These are phyloP conservation scores for Arrhamphus sclerolepis DNA, from an alignment of 2,797 vertebrate species.

Conservation along the genomic window DNA sequence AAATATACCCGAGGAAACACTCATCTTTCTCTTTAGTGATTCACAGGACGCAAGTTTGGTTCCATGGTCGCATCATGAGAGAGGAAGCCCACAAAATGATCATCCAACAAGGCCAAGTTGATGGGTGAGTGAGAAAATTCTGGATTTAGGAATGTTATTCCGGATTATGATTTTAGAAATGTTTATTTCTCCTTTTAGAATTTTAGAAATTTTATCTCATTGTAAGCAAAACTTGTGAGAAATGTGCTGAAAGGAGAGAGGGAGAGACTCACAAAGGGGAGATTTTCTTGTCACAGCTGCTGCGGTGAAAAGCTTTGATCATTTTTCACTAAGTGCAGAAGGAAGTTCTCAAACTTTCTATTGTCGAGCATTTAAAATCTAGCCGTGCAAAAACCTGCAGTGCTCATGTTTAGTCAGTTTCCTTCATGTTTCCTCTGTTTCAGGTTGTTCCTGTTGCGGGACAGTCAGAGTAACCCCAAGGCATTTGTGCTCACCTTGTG, in stretches of 20 bases:
- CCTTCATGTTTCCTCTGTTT: not conserved
- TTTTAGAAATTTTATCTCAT: too few relatives aligned
- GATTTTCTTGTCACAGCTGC: too few relatives aligned
- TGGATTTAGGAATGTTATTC: too few relatives aligned
- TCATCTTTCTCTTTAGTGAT: conserved; percentile 82
- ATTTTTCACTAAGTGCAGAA: too few relatives aligned
- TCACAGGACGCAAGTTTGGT: conserved; percentile 97
- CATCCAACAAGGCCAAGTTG: conserved; percentile 96
- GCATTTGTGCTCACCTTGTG: conserved; percentile 97
- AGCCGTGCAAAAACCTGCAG: not conserved
- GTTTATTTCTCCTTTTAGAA: too few relatives aligned
- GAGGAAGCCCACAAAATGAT: conserved; percentile 97
- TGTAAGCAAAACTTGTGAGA: not conserved
- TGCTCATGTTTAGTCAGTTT: not conserved
- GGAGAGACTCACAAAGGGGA: too few relatives aligned
- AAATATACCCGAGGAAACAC: not conserved
- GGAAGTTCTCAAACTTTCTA: too few relatives aligned
- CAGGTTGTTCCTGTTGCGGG: conserved; percentile 96
- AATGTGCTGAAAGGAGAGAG: too few relatives aligned
- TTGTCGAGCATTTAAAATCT: too few relatives aligned
- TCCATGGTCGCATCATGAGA: conserved; percentile 95
- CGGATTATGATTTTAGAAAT: too few relatives aligned
- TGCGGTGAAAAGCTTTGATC: too few relatives aligned
- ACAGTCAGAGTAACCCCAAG: conserved; percentile 99
- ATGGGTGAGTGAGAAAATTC: conserved; percentile 80